Percentiles rank a stretch among this genome's conserved stretches.
These are phyloP conservation scores for Phoenicopterus ruber DNA, from an alignment of 2,113 vertebrate genomes.

Conservation along the genomic window DNA sequence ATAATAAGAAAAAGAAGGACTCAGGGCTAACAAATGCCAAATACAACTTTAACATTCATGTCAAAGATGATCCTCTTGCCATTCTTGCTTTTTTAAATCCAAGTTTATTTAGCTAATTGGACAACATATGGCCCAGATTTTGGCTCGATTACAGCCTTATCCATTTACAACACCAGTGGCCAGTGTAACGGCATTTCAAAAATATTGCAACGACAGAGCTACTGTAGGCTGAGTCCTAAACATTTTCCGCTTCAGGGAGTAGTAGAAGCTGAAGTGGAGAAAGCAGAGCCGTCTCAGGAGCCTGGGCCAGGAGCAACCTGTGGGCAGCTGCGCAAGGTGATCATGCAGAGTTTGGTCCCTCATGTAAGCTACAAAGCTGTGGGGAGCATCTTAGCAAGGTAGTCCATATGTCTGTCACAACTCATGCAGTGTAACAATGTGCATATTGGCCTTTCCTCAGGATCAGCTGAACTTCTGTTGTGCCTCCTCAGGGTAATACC, in stretches of 20 bases:
- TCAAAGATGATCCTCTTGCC: not conserved
- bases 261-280: not conserved
- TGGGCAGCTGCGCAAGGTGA: not conserved
- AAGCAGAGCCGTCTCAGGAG: not conserved
- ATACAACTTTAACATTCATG: not conserved
- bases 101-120: not conserved
- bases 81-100: not conserved
- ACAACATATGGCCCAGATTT: not conserved
- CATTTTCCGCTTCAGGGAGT: not conserved
- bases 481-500: not conserved
- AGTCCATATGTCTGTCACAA: too few relatives aligned
- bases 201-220: not conserved
- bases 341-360: not conserved
- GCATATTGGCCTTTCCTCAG: not conserved
- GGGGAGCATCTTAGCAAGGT: not conserved
- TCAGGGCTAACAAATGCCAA: not conserved
- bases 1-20: not conserved
- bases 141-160: not conserved
- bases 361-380: not conserved
- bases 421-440: rapidly evolving
- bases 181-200: not conserved
- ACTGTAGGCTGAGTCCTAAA: not conserved
- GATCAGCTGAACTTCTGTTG: not conserved
- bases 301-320: rapidly evolving
- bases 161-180: not conserved